These are phyloP conservation scores for Dendrolimus pini DNA, from an alignment of 2,888 invertebrate genomes.

Conservation along the genomic window DNA sequence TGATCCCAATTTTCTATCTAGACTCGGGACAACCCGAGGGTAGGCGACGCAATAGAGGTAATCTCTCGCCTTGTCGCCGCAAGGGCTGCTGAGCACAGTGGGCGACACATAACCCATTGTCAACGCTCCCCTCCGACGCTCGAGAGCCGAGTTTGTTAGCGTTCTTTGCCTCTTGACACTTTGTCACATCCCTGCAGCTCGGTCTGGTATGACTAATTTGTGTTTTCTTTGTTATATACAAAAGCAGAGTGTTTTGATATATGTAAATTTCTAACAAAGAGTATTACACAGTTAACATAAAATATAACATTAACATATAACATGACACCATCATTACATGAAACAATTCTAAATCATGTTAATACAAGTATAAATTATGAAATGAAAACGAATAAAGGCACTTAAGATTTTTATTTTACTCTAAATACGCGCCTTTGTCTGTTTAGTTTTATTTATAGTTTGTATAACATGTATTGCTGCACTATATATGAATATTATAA, in stretches of 20 bases:
- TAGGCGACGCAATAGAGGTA: conserved; percentile 23
- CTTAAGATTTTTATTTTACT: too few relatives aligned
- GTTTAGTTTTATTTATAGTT: too few relatives aligned
- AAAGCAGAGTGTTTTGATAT: background rate
- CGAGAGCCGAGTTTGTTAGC: conserved; percentile 43
- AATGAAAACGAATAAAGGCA: too few relatives aligned
- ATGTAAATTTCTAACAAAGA: too few relatives aligned
- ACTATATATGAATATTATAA: too few relatives aligned
- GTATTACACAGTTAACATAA: too few relatives aligned
- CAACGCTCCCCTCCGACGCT: conserved; percentile 18
- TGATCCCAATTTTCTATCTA: conserved; percentile 11
- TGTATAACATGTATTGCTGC: too few relatives aligned
- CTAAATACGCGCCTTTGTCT: too few relatives aligned
- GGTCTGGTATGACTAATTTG: background rate
- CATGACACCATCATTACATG: too few relatives aligned
- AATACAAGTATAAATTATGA: too few relatives aligned
- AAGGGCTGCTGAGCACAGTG: conserved; percentile 12
- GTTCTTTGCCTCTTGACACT: conserved; percentile 22
- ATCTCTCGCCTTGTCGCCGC: conserved; percentile 31
- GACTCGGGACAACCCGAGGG: conserved; percentile 8
- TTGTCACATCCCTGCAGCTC: conserved; percentile 6
- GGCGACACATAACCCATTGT: conserved; percentile 25
- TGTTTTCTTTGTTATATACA: background rate
- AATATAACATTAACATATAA: too few relatives aligned
- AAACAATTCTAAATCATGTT: too few relatives aligned